Evolutionary conservation across 1,140 invertebrate species (phyloP).

Genomic region (Bilobella aurantiaca): DNA sequence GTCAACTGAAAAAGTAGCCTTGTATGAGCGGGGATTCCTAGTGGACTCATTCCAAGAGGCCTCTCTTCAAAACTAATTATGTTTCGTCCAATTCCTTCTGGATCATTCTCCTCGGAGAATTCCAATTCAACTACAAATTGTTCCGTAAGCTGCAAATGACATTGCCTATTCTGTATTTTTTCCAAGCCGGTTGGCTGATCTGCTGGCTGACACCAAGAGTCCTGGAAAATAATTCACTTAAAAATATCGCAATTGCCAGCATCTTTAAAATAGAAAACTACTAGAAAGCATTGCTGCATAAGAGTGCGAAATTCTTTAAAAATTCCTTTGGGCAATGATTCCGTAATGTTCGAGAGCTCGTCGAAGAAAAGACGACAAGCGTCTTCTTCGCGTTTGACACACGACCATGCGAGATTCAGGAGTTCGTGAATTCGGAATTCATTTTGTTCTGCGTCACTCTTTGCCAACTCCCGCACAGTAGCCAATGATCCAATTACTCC

Average conservation of each 20-base stretch:
- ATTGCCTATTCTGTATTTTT: no score
- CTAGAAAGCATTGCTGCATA: no score
- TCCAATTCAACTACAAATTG: not conserved
- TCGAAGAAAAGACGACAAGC: conserved; percentile 30
- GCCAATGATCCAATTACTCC: conserved; percentile 31
- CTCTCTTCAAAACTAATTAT: conserved; percentile 17
- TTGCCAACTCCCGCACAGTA: conserved; percentile 16
- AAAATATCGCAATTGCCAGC: no score
- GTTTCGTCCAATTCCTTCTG: not conserved
- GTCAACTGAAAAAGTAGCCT: conserved; percentile 10
- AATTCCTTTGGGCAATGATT: not conserved
- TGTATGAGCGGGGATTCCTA: conserved; percentile 19
- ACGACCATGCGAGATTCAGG: conserved; percentile 23
- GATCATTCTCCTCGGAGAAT: not conserved
- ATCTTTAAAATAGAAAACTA: no score
- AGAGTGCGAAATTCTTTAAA: not conserved
- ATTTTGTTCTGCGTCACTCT: no score
- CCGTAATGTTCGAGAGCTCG: not conserved
- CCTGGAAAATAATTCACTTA: no score
- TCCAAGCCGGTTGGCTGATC: no score
- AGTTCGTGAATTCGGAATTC: conserved; percentile 13
- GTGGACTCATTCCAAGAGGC: conserved; percentile 16
- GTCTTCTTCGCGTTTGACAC: conserved; percentile 27
- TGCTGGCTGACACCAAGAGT: not conserved
- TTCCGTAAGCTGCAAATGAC: no score